Evolutionary conservation across 1,140 invertebrate species (phyloP).

Genomic region (Caenorhabditis latens): DNA sequence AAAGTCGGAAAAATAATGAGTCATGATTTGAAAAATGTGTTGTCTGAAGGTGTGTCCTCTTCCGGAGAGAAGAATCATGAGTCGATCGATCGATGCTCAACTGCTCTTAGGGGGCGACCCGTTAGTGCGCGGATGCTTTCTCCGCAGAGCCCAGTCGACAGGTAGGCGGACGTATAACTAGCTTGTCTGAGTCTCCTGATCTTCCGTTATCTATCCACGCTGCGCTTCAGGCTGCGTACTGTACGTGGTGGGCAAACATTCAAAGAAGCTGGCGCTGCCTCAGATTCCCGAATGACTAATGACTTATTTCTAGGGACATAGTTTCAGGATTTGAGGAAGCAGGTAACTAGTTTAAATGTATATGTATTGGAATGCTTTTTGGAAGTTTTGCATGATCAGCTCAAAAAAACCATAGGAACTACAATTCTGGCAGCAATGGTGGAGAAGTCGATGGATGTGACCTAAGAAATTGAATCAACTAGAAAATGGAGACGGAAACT

Average conservation of each 20-base stretch:
- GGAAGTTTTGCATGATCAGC: no score
- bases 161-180: slow-evolving; percentile 47
- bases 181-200: slow-evolving; percentile 34
- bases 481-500: no score
- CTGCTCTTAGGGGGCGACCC: neutral
- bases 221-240: slow-evolving; percentile 48
- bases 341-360: neutral
- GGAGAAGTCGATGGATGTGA: no score
- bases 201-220: neutral
- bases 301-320: neutral
- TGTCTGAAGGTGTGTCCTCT: neutral
- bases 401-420: no score
- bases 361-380: no score
- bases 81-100: slow-evolving; percentile 39
- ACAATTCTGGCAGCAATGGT: no score
- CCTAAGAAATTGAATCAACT: no score
- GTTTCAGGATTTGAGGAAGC: neutral
- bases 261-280: slow-evolving; percentile 27
- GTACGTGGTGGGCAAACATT: slow-evolving; percentile 46
- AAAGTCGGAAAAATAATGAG: neutral
- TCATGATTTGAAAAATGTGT: slow-evolving; percentile 8
- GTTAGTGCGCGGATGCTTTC: slow-evolving; percentile 45
- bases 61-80: slow-evolving; percentile 19
- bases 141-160: neutral
- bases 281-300: slow-evolving; percentile 37